phyloP scores from a whole-genome alignment of 2,113 vertebrate species.

The Aplodontia rufa region DNA sequence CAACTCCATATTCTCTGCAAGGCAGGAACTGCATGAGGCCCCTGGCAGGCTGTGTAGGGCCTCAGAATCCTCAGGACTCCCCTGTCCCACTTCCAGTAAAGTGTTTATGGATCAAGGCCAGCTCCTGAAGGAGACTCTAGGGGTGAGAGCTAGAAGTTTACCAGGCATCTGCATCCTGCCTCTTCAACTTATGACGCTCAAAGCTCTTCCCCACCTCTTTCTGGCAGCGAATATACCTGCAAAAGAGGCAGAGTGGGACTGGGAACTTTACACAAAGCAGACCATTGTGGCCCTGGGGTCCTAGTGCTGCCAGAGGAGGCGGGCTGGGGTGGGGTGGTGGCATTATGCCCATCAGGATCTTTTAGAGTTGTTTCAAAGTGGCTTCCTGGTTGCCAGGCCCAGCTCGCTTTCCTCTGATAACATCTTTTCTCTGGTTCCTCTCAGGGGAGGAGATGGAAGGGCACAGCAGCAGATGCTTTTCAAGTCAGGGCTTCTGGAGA shows the following conservation, averaged over 20 bases:
- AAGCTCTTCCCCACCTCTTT: conserved; percentile 94
- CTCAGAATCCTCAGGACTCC: background rate
- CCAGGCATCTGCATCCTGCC: conserved; percentile 96
- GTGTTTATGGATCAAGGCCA: background rate
- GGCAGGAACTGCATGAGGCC: background rate
- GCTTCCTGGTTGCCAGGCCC: conserved; percentile 35
- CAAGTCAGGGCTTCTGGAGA: conserved; percentile 45
- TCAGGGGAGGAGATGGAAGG: background rate
- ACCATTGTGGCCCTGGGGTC: background rate
- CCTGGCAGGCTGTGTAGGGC: background rate
- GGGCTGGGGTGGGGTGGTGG: too few relatives aligned
- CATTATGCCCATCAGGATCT: background rate
- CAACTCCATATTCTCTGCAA: background rate
- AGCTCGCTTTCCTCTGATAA: conserved; percentile 56
- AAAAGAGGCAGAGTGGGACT: background rate
- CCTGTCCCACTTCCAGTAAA: background rate
- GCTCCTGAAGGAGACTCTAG: background rate
- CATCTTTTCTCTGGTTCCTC: conserved; percentile 58
- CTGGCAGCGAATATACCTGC: conserved; percentile 97
- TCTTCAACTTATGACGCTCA: conserved; percentile 95
- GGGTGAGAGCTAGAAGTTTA: conserved; percentile 69
- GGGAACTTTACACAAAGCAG: background rate
- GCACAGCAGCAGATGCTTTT: conserved; percentile 47
- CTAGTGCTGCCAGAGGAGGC: background rate
- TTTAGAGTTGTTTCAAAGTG: background rate